These are phyloP conservation scores for Prionchulus punctatus DNA, from an alignment of 2,888 invertebrate species.

Conservation along the genomic window DNA sequence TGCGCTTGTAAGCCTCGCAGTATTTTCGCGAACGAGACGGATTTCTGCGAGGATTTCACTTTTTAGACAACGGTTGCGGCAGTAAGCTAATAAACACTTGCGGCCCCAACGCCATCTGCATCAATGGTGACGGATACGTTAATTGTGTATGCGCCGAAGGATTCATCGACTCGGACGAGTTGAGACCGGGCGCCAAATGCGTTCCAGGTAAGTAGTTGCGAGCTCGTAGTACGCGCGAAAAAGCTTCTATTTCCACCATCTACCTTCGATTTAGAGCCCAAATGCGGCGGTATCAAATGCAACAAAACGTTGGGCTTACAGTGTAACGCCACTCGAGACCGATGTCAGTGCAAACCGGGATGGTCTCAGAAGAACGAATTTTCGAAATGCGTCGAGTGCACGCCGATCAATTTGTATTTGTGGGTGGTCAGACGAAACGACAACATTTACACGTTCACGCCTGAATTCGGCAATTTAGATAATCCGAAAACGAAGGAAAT, in stretches of 20 bases:
- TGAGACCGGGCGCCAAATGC: neutral
- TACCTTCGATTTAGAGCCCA: neutral
- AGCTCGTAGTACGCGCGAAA: no score
- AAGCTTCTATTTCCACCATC: no score
- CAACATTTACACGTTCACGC: conserved; percentile 24
- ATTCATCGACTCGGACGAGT: conserved; percentile 19
- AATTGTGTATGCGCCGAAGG: conserved; percentile 23
- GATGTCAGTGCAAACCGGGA: neutral
- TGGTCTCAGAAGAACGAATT: neutral
- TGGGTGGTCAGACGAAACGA: conserved; percentile 20
- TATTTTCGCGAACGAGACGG: neutral
- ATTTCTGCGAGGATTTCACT: neutral
- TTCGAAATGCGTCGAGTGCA: conserved; percentile 12
- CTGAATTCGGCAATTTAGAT: conserved; percentile 22
- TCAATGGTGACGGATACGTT: conserved; percentile 18
- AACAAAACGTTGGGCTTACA: neutral
- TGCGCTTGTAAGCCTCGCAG: conserved; percentile 16
- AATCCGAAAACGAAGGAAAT: conserved; percentile 25
- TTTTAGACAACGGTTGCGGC: conserved; percentile 19
- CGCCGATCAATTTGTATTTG: conserved; percentile 20
- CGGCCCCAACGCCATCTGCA: conserved; percentile 24
- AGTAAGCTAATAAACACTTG: conserved; percentile 22
- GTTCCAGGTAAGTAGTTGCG: neutral
- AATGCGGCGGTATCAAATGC: conserved; percentile 1
- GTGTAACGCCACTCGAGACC: neutral